Conservation (phyloP, 2,797 vertebrate species). For the Enteromius unitaeniatus region DNA sequence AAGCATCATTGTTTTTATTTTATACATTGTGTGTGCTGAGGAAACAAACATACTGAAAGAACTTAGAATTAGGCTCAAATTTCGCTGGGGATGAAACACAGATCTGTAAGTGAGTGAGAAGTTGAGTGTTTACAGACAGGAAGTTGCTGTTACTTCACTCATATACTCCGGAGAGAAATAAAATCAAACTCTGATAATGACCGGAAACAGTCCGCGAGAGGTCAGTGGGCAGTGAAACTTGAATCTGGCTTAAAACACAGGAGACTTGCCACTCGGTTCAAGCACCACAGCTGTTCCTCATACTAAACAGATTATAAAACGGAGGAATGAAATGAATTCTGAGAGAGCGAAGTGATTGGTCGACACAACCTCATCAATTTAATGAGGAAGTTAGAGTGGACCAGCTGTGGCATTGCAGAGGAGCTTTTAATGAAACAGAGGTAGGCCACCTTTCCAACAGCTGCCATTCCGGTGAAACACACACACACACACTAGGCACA, state of each 20-base stretch:
- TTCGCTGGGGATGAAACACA: not conserved
- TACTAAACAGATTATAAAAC: slow-evolving; percentile 47
- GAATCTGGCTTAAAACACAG: slow-evolving; percentile 28
- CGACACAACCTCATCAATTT: slow-evolving; percentile 68
- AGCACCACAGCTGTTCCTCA: slow-evolving; percentile 30
- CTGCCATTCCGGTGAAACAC: not conserved
- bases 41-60: not conserved
- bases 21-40: not conserved
- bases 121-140: not conserved
- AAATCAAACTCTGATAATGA: slow-evolving; percentile 4
- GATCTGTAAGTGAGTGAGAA: not conserved
- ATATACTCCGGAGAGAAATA: not conserved
- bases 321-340: slow-evolving; percentile 54
- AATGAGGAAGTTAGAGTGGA: slow-evolving; percentile 72
- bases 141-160: not conserved
- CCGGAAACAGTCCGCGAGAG: not conserved
- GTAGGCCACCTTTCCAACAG: slow-evolving; percentile 16
- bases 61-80: not conserved
- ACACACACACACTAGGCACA: slow-evolving; percentile 15
- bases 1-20: not conserved
- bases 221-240: slow-evolving; percentile 26
- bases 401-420: slow-evolving; percentile 67
- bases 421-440: slow-evolving; percentile 36
- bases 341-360: slow-evolving; percentile 66
- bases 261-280: slow-evolving; percentile 38